Evolutionary conservation across 1,140 invertebrate genomes (phyloP).

Genomic region (Hyphantria cunea): DNA sequence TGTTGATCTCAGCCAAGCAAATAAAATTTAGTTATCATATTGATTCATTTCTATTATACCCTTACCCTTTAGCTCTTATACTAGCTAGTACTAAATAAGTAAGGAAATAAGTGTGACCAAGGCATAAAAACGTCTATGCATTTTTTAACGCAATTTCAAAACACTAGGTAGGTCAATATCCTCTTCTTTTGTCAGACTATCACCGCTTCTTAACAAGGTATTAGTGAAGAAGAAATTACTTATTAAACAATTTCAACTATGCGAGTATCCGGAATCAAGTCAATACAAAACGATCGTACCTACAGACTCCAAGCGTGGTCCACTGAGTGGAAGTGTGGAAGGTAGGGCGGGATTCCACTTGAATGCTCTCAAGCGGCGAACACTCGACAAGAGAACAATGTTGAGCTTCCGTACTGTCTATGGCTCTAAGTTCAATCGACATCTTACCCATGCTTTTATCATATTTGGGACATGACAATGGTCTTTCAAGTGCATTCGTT

Average conservation of each 20-base stretch:
- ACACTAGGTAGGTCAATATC: too few relatives aligned
- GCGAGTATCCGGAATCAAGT: background rate
- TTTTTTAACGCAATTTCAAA: too few relatives aligned
- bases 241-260: background rate
- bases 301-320: background rate
- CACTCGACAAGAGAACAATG: conserved; percentile 9
- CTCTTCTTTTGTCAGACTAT: too few relatives aligned
- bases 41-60: too few relatives aligned
- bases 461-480: conserved; percentile 4
- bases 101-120: too few relatives aligned
- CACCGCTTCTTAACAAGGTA: too few relatives aligned
- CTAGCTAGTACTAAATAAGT: too few relatives aligned
- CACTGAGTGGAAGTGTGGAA: background rate
- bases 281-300: background rate
- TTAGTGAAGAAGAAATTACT: too few relatives aligned
- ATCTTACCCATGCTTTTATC: conserved; percentile 17
- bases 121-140: too few relatives aligned
- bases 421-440: background rate
- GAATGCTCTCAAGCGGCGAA: conserved; percentile 3
- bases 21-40: too few relatives aligned
- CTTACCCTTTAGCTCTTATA: too few relatives aligned
- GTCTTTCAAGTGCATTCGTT: background rate
- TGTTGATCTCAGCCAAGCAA: too few relatives aligned
- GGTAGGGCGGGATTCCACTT: conserved; percentile 14
- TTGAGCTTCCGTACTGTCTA: conserved; percentile 7